These are phyloP conservation scores for Ormyrus rosae DNA, from an alignment of 2,888 invertebrate species.

Conservation along the genomic window DNA sequence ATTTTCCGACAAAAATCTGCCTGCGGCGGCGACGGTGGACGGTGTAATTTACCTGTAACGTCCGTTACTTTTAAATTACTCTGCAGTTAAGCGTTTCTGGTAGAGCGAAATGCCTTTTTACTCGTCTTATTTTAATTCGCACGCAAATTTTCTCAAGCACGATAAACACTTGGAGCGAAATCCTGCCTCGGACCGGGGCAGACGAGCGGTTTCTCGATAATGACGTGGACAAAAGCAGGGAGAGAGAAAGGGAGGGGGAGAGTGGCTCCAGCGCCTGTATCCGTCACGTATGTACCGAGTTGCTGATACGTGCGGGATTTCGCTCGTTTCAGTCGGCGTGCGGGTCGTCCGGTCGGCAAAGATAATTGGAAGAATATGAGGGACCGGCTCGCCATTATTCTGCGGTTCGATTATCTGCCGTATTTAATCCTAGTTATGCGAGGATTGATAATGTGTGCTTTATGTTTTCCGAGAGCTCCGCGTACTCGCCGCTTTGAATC, in stretches of 20 bases:
- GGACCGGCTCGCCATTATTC: slow-evolving; percentile 12
- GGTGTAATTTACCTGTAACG: too few species aligned
- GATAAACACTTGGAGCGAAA: too few species aligned
- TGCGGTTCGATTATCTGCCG: slow-evolving; percentile 19
- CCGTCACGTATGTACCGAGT: slow-evolving; percentile 66
- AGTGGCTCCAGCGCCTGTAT: slow-evolving; percentile 19
- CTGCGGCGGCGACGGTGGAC: too few species aligned
- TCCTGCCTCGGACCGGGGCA: too few species aligned
- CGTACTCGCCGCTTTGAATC: too few species aligned
- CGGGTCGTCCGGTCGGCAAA: slow-evolving; percentile 38
- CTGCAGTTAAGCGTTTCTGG: too few species aligned
- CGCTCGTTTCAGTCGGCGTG: not conserved
- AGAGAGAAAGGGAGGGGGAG: not conserved
- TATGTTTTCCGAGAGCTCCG: too few species aligned
- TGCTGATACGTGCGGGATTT: slow-evolving; percentile 68
- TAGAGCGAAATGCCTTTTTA: too few species aligned
- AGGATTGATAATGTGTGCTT: not conserved
- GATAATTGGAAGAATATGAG: slow-evolving; percentile 66
- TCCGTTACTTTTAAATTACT: too few species aligned
- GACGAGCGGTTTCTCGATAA: not conserved
- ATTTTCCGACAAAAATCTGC: too few species aligned
- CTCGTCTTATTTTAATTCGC: too few species aligned
- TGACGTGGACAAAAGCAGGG: slow-evolving; percentile 26
- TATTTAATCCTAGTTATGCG: not conserved
- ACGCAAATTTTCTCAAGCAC: too few species aligned